Percentiles rank a stretch among this genome's conserved stretches.
phyloP scores from a whole-genome alignment of 2,888 invertebrate genomes.

The Catonia carolina region DNA sequence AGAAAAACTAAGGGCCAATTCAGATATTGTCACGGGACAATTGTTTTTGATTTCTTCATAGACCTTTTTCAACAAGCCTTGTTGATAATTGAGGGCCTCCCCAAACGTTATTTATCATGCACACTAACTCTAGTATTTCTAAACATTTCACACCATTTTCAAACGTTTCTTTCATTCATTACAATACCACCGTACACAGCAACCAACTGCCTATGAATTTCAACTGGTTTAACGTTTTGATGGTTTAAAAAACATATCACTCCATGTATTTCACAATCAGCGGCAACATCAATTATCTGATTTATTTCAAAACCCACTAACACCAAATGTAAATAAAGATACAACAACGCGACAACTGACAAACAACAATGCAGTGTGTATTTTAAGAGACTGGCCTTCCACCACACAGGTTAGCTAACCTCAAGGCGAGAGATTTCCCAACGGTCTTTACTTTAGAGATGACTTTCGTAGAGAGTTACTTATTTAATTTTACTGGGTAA shows the following conservation, averaged over 20 bases:
- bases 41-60: background rate
- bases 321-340: background rate
- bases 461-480: too few species aligned
- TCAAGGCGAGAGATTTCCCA: too few species aligned
- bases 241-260: slow-evolving; percentile 1
- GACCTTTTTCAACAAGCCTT: background rate
- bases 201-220: slow-evolving; percentile 1
- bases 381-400: background rate
- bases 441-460: too few species aligned
- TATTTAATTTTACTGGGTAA: too few species aligned
- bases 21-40: background rate
- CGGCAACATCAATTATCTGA: background rate
- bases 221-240: background rate
- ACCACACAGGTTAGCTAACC: background rate
- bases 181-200: background rate
- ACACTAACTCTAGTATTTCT: background rate
- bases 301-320: background rate
- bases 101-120: background rate
- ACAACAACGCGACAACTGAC: background rate
- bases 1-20: background rate
- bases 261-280: background rate
- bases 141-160: slow-evolving; percentile 2
- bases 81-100: background rate
- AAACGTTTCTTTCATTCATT: background rate
- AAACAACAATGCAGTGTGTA: background rate